These are phyloP conservation scores for Cepaea nemoralis DNA, from an alignment of 1,140 invertebrate species.

Conservation along the genomic window DNA sequence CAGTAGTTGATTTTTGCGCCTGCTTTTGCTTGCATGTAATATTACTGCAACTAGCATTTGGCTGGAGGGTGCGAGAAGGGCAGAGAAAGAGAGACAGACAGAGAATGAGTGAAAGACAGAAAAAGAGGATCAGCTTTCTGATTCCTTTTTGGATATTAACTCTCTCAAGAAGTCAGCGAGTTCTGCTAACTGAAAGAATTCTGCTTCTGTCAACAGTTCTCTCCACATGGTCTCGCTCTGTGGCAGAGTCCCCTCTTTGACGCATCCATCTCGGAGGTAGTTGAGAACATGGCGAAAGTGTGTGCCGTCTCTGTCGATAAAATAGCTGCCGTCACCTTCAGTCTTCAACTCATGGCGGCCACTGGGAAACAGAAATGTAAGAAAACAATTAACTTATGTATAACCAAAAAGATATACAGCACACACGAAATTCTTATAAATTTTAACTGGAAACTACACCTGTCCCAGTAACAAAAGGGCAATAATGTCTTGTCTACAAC, in stretches of 20 bases:
- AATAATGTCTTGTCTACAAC: no score
- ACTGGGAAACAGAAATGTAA: slow-evolving; percentile 13
- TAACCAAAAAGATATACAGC: no score
- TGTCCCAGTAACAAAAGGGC: no score
- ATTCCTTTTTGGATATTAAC: slow-evolving; percentile 42
- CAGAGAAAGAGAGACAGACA: no score
- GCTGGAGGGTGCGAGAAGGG: not conserved
- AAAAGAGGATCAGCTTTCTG: slow-evolving; percentile 28
- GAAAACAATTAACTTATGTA: not conserved
- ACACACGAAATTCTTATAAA: no score
- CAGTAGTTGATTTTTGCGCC: no score
- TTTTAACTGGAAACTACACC: no score
- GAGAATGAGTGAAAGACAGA: no score
- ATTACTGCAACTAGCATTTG: no score
- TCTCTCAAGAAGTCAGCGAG: slow-evolving; percentile 56
- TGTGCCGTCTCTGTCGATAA: slow-evolving; percentile 68
- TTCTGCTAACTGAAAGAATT: slow-evolving; percentile 63
- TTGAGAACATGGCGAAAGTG: slow-evolving; percentile 69
- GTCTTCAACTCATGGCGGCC: slow-evolving; percentile 58
- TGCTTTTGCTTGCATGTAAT: no score
- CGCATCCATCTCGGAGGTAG: slow-evolving; percentile 63
- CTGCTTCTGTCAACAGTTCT: slow-evolving; percentile 65
- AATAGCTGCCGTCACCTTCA: slow-evolving; percentile 64
- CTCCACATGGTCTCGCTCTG: slow-evolving; percentile 56
- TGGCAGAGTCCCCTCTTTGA: slow-evolving; percentile 66